A percentile compares a stretch with the other conserved stretches of the same genome.
These are phyloP conservation scores for Scophthalmus maximus DNA, from an alignment of 2,113 vertebrate genomes.

Conservation along the genomic window DNA sequence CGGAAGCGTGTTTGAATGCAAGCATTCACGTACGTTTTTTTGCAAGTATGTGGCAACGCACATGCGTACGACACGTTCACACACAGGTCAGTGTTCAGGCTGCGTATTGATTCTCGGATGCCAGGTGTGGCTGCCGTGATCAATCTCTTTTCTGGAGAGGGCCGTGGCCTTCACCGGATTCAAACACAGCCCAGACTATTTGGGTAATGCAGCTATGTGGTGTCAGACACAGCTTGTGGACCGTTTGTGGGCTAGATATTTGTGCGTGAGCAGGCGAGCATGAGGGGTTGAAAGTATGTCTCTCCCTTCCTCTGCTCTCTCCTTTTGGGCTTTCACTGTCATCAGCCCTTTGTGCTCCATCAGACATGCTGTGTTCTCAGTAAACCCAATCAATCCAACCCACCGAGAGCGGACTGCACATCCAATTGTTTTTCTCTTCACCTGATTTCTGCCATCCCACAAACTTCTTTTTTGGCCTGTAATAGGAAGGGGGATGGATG, in stretches of 20 bases:
- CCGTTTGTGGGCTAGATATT: neutral
- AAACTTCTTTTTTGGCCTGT: constrained; percentile 10
- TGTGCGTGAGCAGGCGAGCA: neutral
- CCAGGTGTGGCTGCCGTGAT: constrained; percentile 43
- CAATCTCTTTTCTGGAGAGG: constrained; percentile 34
- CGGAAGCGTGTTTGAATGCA: neutral
- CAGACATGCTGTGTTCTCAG: constrained; percentile 65
- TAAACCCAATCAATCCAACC: constrained; percentile 67
- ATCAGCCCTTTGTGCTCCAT: constrained; percentile 56
- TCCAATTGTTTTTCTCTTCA: constrained; percentile 44
- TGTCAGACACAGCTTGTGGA: neutral
- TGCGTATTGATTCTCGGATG: constrained; percentile 19
- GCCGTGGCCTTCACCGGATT: constrained; percentile 30
- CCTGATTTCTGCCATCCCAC: constrained; percentile 18
- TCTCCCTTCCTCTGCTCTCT: neutral
- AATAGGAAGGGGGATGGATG: too few relatives aligned
- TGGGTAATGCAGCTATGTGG: constrained; percentile 27
- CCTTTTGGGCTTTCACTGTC: constrained; percentile 39
- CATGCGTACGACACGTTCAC: neutral
- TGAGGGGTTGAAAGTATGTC: constrained; percentile 7
- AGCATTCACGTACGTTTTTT: neutral
- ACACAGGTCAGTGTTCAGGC: constrained; percentile 10
- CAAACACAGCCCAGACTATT: constrained; percentile 41
- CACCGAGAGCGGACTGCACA: constrained; percentile 45
- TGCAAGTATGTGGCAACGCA: neutral